A percentile compares a stretch with the other conserved stretches of the same genome.
Conservation (phyloP, 2,888 invertebrate species). For the Diabrotica balteata region DNA sequence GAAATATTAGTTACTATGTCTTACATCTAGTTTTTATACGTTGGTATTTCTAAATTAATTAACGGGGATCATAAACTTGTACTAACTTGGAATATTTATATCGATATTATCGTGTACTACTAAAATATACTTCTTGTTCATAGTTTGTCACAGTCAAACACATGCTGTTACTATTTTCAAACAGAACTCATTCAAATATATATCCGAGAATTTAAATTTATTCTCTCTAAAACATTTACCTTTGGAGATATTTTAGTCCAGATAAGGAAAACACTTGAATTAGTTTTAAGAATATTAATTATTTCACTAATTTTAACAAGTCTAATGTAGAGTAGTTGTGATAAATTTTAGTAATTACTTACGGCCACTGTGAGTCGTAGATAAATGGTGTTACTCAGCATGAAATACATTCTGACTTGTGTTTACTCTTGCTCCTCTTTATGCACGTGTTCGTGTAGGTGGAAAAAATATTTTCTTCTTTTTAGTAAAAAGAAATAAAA, state of each 20-base stretch:
- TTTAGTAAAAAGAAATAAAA: too few species aligned
- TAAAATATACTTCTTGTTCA: conserved; percentile 3
- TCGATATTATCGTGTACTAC: conserved; percentile 3
- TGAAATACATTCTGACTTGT: too few species aligned
- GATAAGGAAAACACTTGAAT: background rate
- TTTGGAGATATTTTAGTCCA: background rate
- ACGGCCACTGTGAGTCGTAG: conserved; percentile 2
- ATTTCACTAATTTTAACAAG: background rate
- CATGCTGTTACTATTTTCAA: conserved; percentile 1
- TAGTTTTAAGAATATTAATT: background rate
- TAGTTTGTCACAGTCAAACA: conserved; percentile 8
- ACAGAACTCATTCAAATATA: background rate
- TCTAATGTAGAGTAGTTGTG: background rate
- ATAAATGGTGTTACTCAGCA: too few species aligned
- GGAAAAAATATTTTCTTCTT: too few species aligned
- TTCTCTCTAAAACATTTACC: too few species aligned
- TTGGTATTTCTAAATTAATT: background rate
- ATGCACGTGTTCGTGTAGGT: too few species aligned
- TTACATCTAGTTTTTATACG: too few species aligned
- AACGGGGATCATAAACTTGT: background rate
- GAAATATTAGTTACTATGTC: too few species aligned
- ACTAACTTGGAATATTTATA: background rate
- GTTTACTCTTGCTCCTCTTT: too few species aligned
- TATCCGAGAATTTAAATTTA: too few species aligned
- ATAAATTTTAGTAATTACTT: too few species aligned